Base-by-base conservation (phyloP, 1,140 invertebrate species). In the Leguminivora glycinivorella region DNA sequence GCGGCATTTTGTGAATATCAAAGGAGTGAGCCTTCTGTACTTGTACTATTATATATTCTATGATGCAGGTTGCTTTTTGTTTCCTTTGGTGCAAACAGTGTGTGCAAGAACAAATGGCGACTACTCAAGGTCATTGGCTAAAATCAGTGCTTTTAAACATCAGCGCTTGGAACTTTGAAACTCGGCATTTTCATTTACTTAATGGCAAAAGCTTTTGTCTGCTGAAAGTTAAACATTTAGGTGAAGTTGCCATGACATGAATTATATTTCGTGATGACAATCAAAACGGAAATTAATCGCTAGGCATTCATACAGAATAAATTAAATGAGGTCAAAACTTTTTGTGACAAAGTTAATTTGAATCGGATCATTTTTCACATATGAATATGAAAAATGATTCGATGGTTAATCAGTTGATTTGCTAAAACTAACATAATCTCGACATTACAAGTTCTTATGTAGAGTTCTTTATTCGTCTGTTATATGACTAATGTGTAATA, bases 111-210 rank as follows among this genome's bases (percentile, higher is more conserved):
- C n/a, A 38, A 38, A 38, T 14, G 7, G 19, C 38, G 47, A 52
- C 6, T n/a, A 17, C 7, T 52, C 47, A 22, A 52, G 19, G 47
- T 19, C 7, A 52, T 22, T 22, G 7, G 19, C 47, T 52, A 52
- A 12, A 22, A 22, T 9, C 6, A 10, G 47, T 22, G 4, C 29
- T 29, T 26, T 63, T 17, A 63, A 14, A 29, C 58, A 31, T 26
- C 26, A 26, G 25, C 25, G 26, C 25, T 17, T 63, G 25, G 58
- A 63, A 63, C 58, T 63, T 63, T 63, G 58, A 14, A 60, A 63
- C 58, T 34, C 22, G n/a, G 14, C 26, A 34, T 63, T 63, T 63
- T 63, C 58, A 63, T 63, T 63, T 63, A 63, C 58, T 63, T 63
- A 63, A 63, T 63, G 58, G 25, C 34, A 63, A 34, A 63, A 63